Base-by-base conservation (phyloP, 2,113 vertebrate genomes). In the Cynoglossus semilaevis region DNA sequence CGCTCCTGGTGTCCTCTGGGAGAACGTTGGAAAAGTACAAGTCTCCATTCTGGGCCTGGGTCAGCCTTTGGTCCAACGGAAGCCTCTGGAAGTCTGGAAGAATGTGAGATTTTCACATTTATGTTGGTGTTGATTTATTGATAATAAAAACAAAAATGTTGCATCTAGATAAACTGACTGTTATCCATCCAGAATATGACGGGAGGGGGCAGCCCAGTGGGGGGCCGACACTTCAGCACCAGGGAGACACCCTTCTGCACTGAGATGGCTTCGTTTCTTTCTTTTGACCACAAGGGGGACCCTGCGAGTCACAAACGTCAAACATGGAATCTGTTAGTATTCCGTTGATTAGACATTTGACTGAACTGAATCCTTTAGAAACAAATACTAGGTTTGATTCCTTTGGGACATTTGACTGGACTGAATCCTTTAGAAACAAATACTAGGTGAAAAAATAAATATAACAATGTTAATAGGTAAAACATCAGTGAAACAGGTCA, bases 131-230 rank as follows among this genome's bases (percentile, higher is more conserved):
- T 10, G 38, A 13, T 41, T 41, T 41, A 41, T 38, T 2, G 37
- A 38, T 38, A 9, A 9, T 38, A 38, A 38, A 4, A 9, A 38
- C 9, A 38, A 38, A 4, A 29, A 29, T 29, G 6, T 29, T 29
- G 2, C 22, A 29, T 29, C 22, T 6, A 29, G 22, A 6, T 29
- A 4, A 29, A 91, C 94, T 94, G 85, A 99, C 96, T 95, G 29
- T 95, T 96, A 89, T 99, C 95, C 96, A 99, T 99, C 96, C 96
- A 99, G 88, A 99, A 96, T 83, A 98, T 95, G 83, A 97, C 91
- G 48, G 96, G 95, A 60, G 95, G 94, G 18, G 96, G 96, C 47
- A 99, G 88, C 49, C 96, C 96, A 38, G 90, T 77, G 3, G 96
- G 96, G 44, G 96, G 96, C 58, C 93, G 91, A 77, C 96, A 98